A percentile compares a stretch with the other conserved stretches of the same genome.
Conservation (phyloP, 2,113 vertebrate genomes). For the Opisthocomus hoazin region DNA sequence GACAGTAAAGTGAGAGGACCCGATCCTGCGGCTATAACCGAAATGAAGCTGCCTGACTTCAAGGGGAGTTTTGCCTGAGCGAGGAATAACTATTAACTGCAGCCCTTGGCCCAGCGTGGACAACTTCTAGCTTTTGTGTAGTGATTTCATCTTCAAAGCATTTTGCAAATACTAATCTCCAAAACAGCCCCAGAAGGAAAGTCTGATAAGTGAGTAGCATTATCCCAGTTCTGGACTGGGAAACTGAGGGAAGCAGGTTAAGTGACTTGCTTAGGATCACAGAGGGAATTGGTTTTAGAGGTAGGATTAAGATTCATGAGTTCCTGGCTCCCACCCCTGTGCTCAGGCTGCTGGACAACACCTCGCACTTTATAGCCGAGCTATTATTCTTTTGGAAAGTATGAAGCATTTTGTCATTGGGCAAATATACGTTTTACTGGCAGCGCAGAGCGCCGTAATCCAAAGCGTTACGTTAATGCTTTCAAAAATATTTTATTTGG, state of each 20-base stretch:
- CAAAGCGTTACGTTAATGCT: slow-evolving; percentile 52
- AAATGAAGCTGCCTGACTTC: neutral
- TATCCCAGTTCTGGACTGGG: slow-evolving; percentile 38
- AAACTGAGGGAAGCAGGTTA: slow-evolving; percentile 33
- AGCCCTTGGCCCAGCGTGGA: neutral
- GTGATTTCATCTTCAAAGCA: slow-evolving; percentile 63
- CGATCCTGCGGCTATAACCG: neutral
- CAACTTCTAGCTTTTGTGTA: neutral
- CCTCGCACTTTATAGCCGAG: slow-evolving; percentile 9
- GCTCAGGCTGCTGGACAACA: slow-evolving; percentile 32
- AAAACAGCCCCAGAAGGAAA: slow-evolving; percentile 52
- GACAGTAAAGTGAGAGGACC: neutral
- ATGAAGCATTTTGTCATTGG: slow-evolving; percentile 56
- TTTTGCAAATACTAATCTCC: slow-evolving; percentile 43
- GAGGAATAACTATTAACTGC: neutral
- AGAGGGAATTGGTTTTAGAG: slow-evolving; percentile 49
- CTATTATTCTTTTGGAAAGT: slow-evolving; percentile 59
- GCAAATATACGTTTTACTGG: slow-evolving; percentile 42
- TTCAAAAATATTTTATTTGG: slow-evolving; percentile 67
- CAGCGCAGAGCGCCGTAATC: neutral
- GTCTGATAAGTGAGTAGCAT: slow-evolving; percentile 58
- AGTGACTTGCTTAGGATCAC: slow-evolving; percentile 15
- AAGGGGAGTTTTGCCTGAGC: neutral
- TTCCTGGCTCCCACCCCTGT: slow-evolving; percentile 20
- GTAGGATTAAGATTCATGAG: slow-evolving; percentile 49